Evolutionary conservation across 37 sponge, comb jelly and placozoan species (phyloP), one percentile per base, ranked within the genome.

Genomic region (Agelas oroides): DNA sequence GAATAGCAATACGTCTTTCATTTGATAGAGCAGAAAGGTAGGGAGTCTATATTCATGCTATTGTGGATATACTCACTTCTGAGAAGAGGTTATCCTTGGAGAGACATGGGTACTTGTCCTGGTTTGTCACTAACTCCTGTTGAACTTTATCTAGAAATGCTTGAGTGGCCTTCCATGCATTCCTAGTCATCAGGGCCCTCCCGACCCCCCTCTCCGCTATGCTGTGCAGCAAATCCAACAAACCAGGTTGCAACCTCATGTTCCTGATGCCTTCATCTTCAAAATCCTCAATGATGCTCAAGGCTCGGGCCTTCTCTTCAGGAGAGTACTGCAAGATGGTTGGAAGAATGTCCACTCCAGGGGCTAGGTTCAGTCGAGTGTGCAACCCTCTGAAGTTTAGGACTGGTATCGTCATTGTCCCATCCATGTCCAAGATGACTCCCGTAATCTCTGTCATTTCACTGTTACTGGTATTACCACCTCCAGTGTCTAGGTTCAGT

Each of bases 361-460:
- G 81, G 23, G 84, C 35, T 1, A 92, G 59, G 0, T 66, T 66
- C 38, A 93, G 32, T 0, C 69, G 60, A 24, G 21, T 13, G 32
- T 57, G 52, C 82, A 93, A 69, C 68, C 85, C 85, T 5, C 1
- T 36, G 54, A 88, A 85, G 52, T 88, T 70, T 11, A 85, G 46
- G 28, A 80, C 82, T 14, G 93, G 93, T 3, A 85, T 15, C 23
- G 93, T 93, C 19, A 93, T 77, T 2, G 93, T 93, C 1, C 93
- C 93, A 75, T 93, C 93, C 93, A 93, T 93, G 73, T 93, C 93
- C 24, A 93, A 93, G 23, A 93, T 85, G 0, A 93, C 86, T 18
- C 89, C 93, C 27, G 41, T 65, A 18, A 79, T 79, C 33, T 79
- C 80, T 20, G 55, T 65, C 20, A 62, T 25, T 25, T 61, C 62